Conservation (phyloP, 2,888 invertebrate genomes). For the Archips crataeganus region DNA sequence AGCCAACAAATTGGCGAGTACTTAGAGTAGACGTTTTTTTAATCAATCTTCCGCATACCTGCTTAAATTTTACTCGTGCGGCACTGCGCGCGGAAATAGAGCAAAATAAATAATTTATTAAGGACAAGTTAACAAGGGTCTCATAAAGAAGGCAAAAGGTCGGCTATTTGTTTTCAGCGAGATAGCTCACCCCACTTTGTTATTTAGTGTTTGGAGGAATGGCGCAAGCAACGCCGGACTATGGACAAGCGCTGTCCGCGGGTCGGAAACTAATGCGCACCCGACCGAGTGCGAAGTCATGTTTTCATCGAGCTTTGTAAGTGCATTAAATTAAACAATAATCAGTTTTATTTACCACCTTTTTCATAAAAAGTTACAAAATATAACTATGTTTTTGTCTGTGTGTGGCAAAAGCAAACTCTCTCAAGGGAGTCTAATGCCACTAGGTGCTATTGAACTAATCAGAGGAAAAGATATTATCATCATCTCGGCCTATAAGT, state of each 20-base stretch:
- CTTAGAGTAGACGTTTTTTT: constrained; percentile 15
- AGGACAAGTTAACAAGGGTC: constrained; percentile 85
- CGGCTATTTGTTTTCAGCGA: constrained; percentile 82
- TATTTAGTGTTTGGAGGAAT: constrained; percentile 73
- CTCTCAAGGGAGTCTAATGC: too few relatives aligned
- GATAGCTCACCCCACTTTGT: constrained; percentile 79
- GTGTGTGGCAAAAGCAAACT: not conserved
- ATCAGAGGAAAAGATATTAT: too few relatives aligned
- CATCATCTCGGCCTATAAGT: too few relatives aligned
- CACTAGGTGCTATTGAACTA: too few relatives aligned
- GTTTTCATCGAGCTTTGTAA: constrained; percentile 8
- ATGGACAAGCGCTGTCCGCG: constrained; percentile 34
- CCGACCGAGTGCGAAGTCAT: constrained; percentile 10
- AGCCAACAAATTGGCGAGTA: not conserved
- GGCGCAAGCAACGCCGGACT: constrained; percentile 29
- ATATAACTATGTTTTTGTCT: too few relatives aligned
- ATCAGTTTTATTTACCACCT: not conserved
- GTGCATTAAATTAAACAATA: not conserved
- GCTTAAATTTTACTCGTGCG: constrained; percentile 30
- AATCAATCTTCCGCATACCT: constrained; percentile 37
- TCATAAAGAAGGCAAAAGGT: constrained; percentile 85
- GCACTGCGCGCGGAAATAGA: constrained; percentile 25
- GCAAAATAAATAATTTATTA: constrained; percentile 84
- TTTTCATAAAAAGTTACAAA: too few relatives aligned
- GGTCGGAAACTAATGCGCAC: constrained; percentile 29